These are phyloP conservation scores for Eriocheir sinensis DNA, from an alignment of 1,140 invertebrate species.

Conservation along the genomic window DNA sequence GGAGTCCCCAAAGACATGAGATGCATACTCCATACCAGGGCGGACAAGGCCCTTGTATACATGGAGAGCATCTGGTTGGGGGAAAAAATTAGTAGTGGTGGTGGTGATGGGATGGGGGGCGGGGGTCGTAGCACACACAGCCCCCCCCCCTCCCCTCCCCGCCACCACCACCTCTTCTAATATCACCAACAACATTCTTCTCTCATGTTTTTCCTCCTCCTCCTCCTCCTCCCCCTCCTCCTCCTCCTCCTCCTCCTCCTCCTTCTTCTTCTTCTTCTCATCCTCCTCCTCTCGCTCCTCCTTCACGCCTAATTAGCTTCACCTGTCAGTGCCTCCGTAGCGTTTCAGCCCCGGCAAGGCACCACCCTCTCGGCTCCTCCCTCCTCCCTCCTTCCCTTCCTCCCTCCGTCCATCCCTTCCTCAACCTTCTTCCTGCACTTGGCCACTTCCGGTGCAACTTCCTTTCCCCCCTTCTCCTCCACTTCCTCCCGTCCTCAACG, in stretches of 20 bases:
- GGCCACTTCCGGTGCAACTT: neutral
- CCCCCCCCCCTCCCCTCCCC: no score
- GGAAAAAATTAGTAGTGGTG: no score
- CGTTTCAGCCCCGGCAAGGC: neutral
- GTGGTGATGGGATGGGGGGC: no score
- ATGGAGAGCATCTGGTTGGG: no score
- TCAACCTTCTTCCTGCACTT: slow-evolving; percentile 20
- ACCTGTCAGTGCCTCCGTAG: neutral
- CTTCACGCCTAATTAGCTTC: neutral
- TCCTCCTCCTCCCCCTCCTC: neutral
- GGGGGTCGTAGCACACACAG: no score
- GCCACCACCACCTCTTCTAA: neutral
- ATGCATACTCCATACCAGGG: no score
- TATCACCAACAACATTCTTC: neutral
- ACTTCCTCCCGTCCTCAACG: neutral
- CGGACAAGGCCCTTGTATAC: no score
- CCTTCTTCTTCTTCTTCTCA: neutral
- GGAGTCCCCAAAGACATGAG: no score
- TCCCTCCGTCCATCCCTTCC: neutral
- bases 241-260: no score
- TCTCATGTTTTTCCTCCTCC: neutral
- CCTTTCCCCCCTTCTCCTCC: neutral
- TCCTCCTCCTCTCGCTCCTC: slow-evolving; percentile 20
- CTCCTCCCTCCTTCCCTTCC: neutral
- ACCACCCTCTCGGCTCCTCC: neutral